A percentile compares a stretch with the other conserved stretches of the same genome.
Evolutionary conservation across 2,113 vertebrate genomes (phyloP).

Genomic region (Tretioscincus oriximinensis): DNA sequence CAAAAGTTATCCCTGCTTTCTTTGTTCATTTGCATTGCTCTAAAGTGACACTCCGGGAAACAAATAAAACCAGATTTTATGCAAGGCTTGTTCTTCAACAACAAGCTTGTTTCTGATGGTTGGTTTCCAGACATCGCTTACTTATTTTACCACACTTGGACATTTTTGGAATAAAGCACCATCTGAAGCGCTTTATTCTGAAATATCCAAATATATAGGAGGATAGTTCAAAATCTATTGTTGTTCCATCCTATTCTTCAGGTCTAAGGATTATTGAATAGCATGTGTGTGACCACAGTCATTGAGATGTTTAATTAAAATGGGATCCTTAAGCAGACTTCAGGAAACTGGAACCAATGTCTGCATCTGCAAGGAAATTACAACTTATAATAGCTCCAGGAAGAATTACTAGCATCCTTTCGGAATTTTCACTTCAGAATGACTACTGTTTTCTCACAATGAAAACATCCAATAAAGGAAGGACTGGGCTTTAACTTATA

Average conservation of each 20-base stretch:
- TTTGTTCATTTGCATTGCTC: slow-evolving; percentile 12
- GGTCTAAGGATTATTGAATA: too few species aligned
- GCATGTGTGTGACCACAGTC: too few species aligned
- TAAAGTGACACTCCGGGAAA: neutral
- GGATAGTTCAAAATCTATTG: too few species aligned
- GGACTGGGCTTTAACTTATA: neutral
- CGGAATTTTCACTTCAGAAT: neutral
- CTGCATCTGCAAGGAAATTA: neutral
- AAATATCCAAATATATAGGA: too few species aligned
- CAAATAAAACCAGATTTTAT: neutral
- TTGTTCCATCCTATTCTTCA: too few species aligned
- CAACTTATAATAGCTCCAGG: neutral
- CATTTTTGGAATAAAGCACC: too few species aligned
- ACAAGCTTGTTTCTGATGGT: neutral
- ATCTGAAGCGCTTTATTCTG: too few species aligned
- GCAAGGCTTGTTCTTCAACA: neutral
- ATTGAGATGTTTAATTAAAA: neutral
- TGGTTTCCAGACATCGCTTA: neutral
- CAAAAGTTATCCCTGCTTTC: slow-evolving; percentile 59
- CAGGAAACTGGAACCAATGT: neutral
- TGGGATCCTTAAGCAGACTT: neutral
- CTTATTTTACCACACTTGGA: too few species aligned
- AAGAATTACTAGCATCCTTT: neutral
- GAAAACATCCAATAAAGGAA: neutral
- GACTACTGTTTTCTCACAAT: neutral